Percentiles rank a stretch among this genome's conserved stretches.
Conservation (phyloP, 2,113 vertebrate species). For the Kryptolebias marmoratus region DNA sequence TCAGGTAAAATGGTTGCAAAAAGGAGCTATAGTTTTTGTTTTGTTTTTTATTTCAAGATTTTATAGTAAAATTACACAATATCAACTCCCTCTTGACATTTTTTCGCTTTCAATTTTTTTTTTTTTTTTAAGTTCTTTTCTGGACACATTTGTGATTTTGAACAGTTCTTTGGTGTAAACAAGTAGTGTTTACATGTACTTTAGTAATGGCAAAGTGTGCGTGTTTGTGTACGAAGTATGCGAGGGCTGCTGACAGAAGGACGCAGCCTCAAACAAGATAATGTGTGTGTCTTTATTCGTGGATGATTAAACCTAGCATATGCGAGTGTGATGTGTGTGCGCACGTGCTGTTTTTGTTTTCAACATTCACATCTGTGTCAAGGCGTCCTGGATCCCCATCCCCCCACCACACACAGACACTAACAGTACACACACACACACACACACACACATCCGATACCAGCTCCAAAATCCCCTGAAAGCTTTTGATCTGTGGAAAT, state of each 20-base stretch:
- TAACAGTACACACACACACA: constrained; percentile 29
- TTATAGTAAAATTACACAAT: no score
- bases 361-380: constrained; percentile 71
- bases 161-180: constrained; percentile 16
- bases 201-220: neutral
- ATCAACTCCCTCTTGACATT: no score
- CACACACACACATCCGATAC: constrained; percentile 14
- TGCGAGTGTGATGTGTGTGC: neutral
- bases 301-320: constrained; percentile 34
- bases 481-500: constrained; percentile 72
- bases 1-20: no score
- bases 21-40: no score
- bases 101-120: neutral
- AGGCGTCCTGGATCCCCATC: constrained; percentile 39
- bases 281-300: neutral
- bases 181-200: constrained; percentile 7
- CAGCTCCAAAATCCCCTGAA: constrained; percentile 70
- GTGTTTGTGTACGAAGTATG: neutral
- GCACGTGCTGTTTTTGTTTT: constrained; percentile 65
- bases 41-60: no score
- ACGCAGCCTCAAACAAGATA: neutral
- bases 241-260: neutral
- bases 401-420: neutral
- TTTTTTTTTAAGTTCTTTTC: neutral
- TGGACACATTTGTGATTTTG: constrained; percentile 28